phyloP scores from a whole-genome alignment of 1,140 invertebrate species.

The Cotesia chilonis region DNA sequence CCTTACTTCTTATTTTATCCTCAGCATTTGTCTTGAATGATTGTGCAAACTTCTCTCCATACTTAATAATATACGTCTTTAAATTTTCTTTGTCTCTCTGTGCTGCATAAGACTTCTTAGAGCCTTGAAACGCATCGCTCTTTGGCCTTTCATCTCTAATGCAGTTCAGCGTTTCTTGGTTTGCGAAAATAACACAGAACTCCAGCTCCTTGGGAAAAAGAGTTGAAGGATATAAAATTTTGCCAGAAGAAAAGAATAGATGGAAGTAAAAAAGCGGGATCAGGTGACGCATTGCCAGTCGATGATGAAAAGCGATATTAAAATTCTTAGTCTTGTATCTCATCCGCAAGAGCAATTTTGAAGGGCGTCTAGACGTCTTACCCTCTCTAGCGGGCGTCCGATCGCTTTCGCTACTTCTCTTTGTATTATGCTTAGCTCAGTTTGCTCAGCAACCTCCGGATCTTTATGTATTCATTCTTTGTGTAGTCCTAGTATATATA shows the following conservation, averaged over 20 bases:
- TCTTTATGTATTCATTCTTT: background rate
- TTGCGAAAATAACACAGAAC: background rate
- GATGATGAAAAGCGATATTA: conserved; percentile 31
- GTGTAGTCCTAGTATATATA: no score
- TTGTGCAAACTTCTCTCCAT: conserved; percentile 24
- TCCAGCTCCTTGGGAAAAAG: no score
- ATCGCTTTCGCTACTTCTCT: background rate
- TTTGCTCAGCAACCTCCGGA: background rate
- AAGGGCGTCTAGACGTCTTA: conserved; percentile 34
- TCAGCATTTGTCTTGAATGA: conserved; percentile 2
- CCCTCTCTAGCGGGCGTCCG: conserved; percentile 9
- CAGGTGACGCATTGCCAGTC: conserved; percentile 26
- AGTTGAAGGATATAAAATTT: background rate
- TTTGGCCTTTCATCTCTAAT: conserved; percentile 32
- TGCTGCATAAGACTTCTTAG: background rate
- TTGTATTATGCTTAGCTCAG: background rate
- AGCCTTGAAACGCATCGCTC: background rate
- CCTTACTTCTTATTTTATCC: conserved; percentile 8
- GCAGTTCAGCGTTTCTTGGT: conserved; percentile 11
- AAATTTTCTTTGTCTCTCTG: conserved; percentile 18
- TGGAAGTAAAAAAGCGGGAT: background rate
- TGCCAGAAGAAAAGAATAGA: background rate
- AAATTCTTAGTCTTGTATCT: conserved; percentile 24
- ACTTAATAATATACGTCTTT: background rate
- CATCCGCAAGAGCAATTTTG: conserved; percentile 22